Evolutionary conservation across 2,888 invertebrate genomes (phyloP).

Genomic region (Cyclophora albipunctata): DNA sequence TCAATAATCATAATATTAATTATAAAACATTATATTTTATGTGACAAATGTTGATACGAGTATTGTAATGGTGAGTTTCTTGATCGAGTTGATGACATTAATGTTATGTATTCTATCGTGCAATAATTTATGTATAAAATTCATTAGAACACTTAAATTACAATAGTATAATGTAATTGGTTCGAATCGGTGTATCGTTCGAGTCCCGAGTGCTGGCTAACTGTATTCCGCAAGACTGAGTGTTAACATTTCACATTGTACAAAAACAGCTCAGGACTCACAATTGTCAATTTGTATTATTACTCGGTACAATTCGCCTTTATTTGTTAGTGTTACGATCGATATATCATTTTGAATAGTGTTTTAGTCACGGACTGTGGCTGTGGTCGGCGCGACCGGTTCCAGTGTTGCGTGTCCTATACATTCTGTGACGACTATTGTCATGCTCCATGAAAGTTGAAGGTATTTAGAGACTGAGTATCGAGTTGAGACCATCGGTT

Average conservation of each 20-base stretch:
- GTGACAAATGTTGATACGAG: slow-evolving; percentile 36
- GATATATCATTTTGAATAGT: slow-evolving; percentile 32
- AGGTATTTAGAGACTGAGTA: too few relatives aligned
- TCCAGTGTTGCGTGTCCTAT: slow-evolving; percentile 1
- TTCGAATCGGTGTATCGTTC: slow-evolving; percentile 52
- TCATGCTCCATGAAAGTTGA: too few relatives aligned
- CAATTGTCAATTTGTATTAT: slow-evolving; percentile 55
- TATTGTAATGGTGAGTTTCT: slow-evolving; percentile 19
- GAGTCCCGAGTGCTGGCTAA: slow-evolving; percentile 51
- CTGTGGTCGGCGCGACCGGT: slow-evolving; percentile 2
- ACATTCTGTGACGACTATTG: too few relatives aligned
- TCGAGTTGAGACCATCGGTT: too few relatives aligned
- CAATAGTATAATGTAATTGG: slow-evolving; percentile 49
- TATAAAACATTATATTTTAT: slow-evolving; percentile 30
- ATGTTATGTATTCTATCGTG: slow-evolving; percentile 54
- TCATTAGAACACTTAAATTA: slow-evolving; percentile 27
- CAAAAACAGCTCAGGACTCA: slow-evolving; percentile 45
- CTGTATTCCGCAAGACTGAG: slow-evolving; percentile 64
- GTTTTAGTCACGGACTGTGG: slow-evolving; percentile 15
- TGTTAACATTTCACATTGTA: slow-evolving; percentile 57
- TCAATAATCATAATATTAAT: slow-evolving; percentile 23
- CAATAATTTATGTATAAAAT: slow-evolving; percentile 67
- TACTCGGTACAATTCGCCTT: slow-evolving; percentile 27
- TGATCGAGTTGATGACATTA: slow-evolving; percentile 31
- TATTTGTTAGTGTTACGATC: slow-evolving; percentile 27